phyloP scores from a whole-genome alignment of 1,140 invertebrate species.

The Diploscapter pachys region DNA sequence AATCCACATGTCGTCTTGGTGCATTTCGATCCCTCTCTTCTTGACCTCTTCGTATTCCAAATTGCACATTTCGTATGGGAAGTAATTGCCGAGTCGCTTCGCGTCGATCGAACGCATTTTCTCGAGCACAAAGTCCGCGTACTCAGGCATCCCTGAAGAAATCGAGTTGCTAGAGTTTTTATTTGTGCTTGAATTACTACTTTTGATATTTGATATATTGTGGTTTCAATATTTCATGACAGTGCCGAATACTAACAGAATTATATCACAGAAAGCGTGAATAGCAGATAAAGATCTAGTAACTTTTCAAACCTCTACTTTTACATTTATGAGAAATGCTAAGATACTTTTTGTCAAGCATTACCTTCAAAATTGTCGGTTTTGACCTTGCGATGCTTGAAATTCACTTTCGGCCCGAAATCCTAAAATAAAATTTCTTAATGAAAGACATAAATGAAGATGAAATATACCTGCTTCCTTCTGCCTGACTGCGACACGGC shows the following conservation, averaged over 20 bases:
- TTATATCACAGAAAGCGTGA: too few relatives aligned
- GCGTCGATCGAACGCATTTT: conserved; percentile 59
- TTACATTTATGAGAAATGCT: too few relatives aligned
- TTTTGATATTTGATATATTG: too few relatives aligned
- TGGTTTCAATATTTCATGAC: too few relatives aligned
- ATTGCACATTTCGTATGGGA: conserved; percentile 91
- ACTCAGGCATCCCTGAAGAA: conserved; percentile 72
- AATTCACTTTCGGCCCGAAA: conserved; percentile 96
- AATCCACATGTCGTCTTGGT: conserved; percentile 97
- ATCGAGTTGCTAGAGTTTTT: too few relatives aligned
- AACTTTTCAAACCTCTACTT: too few relatives aligned
- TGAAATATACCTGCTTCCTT: conserved; percentile 74
- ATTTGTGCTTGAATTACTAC: too few relatives aligned
- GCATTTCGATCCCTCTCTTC: conserved; percentile 91
- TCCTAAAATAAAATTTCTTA: conserved; percentile 67
- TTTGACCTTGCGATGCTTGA: conserved; percentile 84
- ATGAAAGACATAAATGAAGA: not conserved
- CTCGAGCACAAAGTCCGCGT: conserved; percentile 77
- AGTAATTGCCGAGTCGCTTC: conserved; percentile 61
- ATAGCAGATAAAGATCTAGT: too few relatives aligned
- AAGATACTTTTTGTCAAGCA: too few relatives aligned
- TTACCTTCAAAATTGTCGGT: conserved; percentile 69
- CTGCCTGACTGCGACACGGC: conserved; percentile 88
- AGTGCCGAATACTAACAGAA: too few relatives aligned
- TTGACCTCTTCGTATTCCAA: conserved; percentile 82